These are phyloP conservation scores for Holothuria scabra DNA, from an alignment of 53 echinoderm and acorn worm genomes.

Conservation along the genomic window DNA sequence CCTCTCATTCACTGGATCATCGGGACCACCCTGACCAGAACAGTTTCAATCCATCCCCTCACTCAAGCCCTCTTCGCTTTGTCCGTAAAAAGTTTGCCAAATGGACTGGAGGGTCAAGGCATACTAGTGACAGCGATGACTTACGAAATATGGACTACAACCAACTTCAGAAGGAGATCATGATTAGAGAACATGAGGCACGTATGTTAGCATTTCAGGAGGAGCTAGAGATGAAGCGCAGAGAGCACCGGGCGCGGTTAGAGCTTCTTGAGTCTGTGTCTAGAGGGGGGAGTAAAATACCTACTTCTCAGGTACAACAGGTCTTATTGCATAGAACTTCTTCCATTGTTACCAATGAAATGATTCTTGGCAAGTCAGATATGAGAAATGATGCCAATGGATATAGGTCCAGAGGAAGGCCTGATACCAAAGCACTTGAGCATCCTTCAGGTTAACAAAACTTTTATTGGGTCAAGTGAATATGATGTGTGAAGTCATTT, in stretches of 20 bases:
- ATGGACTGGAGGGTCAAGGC: neutral
- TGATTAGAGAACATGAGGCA: slow-evolving; percentile 47
- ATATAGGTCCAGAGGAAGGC: slow-evolving; percentile 2
- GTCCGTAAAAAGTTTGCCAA: slow-evolving; percentile 37
- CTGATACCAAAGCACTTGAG: too few relatives aligned
- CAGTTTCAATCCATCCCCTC: slow-evolving; percentile 12
- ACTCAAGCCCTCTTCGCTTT: slow-evolving; percentile 22
- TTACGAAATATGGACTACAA: slow-evolving; percentile 33
- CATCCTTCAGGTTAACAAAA: too few relatives aligned
- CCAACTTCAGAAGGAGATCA: slow-evolving; percentile 39
- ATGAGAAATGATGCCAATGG: slow-evolving; percentile 27
- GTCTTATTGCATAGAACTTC: slow-evolving; percentile 45
- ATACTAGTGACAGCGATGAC: neutral
- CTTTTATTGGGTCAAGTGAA: too few relatives aligned
- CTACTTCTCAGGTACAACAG: slow-evolving; percentile 14
- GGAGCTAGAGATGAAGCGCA: slow-evolving; percentile 38
- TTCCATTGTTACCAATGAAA: slow-evolving; percentile 44
- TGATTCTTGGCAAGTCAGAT: slow-evolving; percentile 25
- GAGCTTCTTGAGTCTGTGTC: slow-evolving; percentile 8
- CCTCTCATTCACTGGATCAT: slow-evolving; percentile 7
- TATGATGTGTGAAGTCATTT: too few relatives aligned
- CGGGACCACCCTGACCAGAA: neutral
- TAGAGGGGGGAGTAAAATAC: slow-evolving; percentile 21
- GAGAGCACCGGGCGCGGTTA: slow-evolving; percentile 34
- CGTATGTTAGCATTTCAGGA: slow-evolving; percentile 42